Base-by-base conservation (phyloP, 2,888 invertebrate species). In the Agriotes lineatus region DNA sequence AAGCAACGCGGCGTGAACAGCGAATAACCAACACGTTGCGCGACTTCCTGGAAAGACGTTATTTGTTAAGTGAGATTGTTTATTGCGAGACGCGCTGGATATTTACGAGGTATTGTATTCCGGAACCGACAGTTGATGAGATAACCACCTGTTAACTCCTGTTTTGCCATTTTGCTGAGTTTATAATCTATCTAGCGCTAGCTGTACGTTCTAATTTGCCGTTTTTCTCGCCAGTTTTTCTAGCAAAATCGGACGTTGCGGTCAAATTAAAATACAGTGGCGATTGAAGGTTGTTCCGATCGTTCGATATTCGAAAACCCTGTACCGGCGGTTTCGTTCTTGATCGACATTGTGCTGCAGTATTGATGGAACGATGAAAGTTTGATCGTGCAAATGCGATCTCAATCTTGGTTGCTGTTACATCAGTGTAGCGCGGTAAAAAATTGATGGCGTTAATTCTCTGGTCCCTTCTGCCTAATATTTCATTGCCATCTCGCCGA, bases 21-120 rank as follows among this genome's bases (percentile, higher is more conserved):
- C 18, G 72, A 71, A 72, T 76, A 75, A 76, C 76, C 72, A 48
- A 48, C 61, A 61, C 61, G 33, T 75, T 72, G 76, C 74, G 73
- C 66, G 76, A 76, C 75, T 75, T 72, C 71, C 69, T 71, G 72
- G 74, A 74, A 74, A 76, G 69, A 57, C 30, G 60, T 44, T 48
- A 71, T 69, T 71, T 69, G 71, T 71, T 65, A 60, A 66, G 61
- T 69, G 66, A 65, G 66, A 37, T 39, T 54, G 54, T 62, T 63
- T 58, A 59, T 54, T 59, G 59, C 44, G 39, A 48, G 62, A 59
- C 57, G 67, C 60, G 56, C 54, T 66, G 48, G 42, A 69, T 72
- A 72, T 72, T 72, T 72, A 72, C 71, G 68, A 69, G 54, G 64
- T 35, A 69, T 67, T 70, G 66, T 65, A 50, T 62, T 69, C 58